phyloP scores from a whole-genome alignment of 2,113 vertebrate genomes.

The Syngnathoides biaculeatus region DNA sequence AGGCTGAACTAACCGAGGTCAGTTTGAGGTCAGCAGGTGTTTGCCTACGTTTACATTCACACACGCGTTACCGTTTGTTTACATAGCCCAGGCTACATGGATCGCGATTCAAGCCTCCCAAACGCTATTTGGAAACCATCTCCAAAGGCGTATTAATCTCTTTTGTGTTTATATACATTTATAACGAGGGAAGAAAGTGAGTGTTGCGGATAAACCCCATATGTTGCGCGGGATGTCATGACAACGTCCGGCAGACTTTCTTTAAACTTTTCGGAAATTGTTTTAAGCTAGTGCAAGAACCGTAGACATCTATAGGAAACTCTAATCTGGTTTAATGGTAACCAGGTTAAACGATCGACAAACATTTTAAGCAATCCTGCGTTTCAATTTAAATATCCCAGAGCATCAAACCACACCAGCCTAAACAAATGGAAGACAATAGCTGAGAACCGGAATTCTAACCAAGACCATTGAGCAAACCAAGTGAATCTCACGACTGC shows the following conservation, averaged over 20 bases:
- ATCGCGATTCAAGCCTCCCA: slow-evolving; percentile 11
- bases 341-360: too few relatives aligned
- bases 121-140: slow-evolving; percentile 15
- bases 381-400: background rate
- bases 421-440: too few relatives aligned
- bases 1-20: slow-evolving; percentile 29
- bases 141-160: background rate
- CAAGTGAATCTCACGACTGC: background rate
- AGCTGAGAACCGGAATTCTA: too few relatives aligned
- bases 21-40: slow-evolving; percentile 11
- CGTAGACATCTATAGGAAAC: too few relatives aligned
- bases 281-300: too few relatives aligned
- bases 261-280: too few relatives aligned
- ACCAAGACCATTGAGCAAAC: too few relatives aligned
- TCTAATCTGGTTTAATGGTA: too few relatives aligned
- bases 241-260: too few relatives aligned
- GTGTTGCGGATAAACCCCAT: background rate
- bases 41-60: slow-evolving; percentile 42
- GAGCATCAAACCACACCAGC: background rate
- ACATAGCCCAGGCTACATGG: slow-evolving; percentile 3
- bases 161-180: background rate
- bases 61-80: slow-evolving; percentile 23
- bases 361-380: background rate
- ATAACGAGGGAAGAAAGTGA: background rate
- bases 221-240: background rate